These are phyloP conservation scores for Syncerus caffer DNA, from an alignment of 2,797 vertebrate genomes.

Conservation along the genomic window DNA sequence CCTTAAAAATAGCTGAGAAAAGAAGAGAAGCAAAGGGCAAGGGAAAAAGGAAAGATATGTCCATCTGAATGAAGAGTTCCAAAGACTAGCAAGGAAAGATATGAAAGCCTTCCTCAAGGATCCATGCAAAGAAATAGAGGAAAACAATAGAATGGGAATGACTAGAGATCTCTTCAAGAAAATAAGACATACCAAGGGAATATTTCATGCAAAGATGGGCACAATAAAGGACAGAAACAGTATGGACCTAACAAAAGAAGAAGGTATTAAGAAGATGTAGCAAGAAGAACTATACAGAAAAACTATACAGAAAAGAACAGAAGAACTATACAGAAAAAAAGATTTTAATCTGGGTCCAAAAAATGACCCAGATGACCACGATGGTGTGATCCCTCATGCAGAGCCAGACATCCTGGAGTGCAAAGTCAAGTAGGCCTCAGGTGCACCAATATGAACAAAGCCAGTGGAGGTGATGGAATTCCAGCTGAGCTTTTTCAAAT, in stretches of 20 bases:
- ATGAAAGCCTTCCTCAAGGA: not conserved
- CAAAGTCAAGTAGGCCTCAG: not conserved
- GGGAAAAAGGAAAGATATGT: not conserved
- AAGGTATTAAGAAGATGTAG: not conserved
- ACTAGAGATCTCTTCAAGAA: not conserved
- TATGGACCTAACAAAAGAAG: not conserved
- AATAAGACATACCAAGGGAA: not conserved
- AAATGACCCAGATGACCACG: not conserved
- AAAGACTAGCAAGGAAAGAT: not conserved
- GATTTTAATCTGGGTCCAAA: not conserved
- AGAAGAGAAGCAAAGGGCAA: not conserved
- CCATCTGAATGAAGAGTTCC: not conserved
- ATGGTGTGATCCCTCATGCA: not conserved
- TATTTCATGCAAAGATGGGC: not conserved
- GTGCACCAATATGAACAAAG: not conserved
- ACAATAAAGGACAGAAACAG: not conserved
- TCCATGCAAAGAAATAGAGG: not conserved
- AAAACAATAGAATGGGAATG: not conserved
- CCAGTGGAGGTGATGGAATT: not conserved
- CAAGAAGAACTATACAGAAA: not conserved
- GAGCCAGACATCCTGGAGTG: not conserved
- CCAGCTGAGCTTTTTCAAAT: not conserved
- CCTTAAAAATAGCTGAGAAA: not conserved
- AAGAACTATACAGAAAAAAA: not conserved
- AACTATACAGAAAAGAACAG: not conserved